Evolutionary conservation across 1,140 invertebrate species (phyloP), one percentile per base, ranked within the genome.

Genomic region (Tigriopus japonicus): DNA sequence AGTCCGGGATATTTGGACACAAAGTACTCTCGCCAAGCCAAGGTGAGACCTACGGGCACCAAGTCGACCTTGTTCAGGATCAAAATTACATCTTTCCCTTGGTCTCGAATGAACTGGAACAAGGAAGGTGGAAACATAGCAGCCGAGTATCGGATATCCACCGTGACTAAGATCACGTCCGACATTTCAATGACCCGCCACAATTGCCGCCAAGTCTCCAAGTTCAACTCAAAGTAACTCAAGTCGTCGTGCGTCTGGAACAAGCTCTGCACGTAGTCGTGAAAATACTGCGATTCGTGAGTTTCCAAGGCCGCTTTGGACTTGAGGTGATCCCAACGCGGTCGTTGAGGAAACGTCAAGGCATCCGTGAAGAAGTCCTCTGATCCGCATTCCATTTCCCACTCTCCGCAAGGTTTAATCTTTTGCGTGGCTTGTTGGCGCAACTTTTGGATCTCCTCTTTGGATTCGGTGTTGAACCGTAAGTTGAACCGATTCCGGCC

Each of bases 11-110:
- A 94, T 21, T 76, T 76, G 0, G 52, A 42, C 7, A 74, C 71
- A 54, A 95, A 84, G 69, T 90, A 92, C 52, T 84, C 70, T 68
- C 83, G 82, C 91, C 91, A 96, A 0, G 89, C 90, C 0, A 86
- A 75, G 17, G 91, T 87, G 40, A 91, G 72, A 1, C 80, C 68
- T 0, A 87, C 75, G 15, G 87, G 82, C 10, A 84, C 85, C 60
- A 96, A 71, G 74, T 96, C 92, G 52, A 93, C 81, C 75, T 97
- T 97, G 69, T 96, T 95, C 13, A 95, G 73, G 0, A 95, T 80
- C 35, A 95, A 67, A 63, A 96, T 86, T 70, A 93, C 81, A 41
- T 83, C 76, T 70, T 91, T 91, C 6, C 81, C 78, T 19, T 89
- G 70, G 13, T 78, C 75, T 6, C 81, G 74, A 1, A 80, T 80